Conservation (phyloP, 1,140 invertebrate genomes). For the Temnothorax curvispinosus region DNA sequence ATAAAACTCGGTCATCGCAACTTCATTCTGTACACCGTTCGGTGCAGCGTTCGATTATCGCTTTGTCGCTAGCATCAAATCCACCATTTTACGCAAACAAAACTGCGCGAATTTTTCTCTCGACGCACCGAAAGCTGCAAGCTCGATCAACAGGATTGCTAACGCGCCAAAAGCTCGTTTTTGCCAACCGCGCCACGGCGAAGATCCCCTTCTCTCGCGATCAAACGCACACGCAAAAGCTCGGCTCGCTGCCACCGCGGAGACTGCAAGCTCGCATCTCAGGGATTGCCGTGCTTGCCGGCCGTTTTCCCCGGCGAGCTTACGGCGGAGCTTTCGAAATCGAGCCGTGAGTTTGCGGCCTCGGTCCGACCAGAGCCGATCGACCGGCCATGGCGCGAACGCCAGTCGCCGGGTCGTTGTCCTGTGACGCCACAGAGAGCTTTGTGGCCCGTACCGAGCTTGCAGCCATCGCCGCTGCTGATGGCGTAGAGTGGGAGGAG, state of each 20-base stretch:
- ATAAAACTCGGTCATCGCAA: not conserved
- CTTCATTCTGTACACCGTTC: not conserved
- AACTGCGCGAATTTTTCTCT: not conserved
- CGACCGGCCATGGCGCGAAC: conserved; percentile 12
- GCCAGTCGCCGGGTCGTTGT: conserved; percentile 72
- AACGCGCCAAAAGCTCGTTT: not conserved
- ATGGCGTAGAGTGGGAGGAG: conserved; percentile 51
- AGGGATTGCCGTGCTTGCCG: conserved; percentile 43
- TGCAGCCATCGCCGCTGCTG: conserved; percentile 62
- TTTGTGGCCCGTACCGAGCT: conserved; percentile 66
- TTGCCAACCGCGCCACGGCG: conserved; percentile 5
- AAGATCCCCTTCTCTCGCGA: conserved; percentile 17
- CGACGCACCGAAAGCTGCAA: not conserved
- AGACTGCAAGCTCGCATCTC: conserved; percentile 66
- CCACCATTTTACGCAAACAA: not conserved
- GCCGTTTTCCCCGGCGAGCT: conserved; percentile 41
- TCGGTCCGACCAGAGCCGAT: conserved; percentile 27
- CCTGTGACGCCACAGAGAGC: conserved; percentile 66
- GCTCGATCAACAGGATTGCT: not conserved
- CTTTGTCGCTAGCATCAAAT: not conserved
- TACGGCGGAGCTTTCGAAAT: conserved; percentile 62
- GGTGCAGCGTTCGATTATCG: not conserved
- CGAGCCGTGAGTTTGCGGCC: conserved; percentile 16
- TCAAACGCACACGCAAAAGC: conserved; percentile 33
- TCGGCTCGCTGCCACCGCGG: conserved; percentile 59